Base-by-base conservation (phyloP, 1,140 invertebrate species). In the Nomia melanderi region DNA sequence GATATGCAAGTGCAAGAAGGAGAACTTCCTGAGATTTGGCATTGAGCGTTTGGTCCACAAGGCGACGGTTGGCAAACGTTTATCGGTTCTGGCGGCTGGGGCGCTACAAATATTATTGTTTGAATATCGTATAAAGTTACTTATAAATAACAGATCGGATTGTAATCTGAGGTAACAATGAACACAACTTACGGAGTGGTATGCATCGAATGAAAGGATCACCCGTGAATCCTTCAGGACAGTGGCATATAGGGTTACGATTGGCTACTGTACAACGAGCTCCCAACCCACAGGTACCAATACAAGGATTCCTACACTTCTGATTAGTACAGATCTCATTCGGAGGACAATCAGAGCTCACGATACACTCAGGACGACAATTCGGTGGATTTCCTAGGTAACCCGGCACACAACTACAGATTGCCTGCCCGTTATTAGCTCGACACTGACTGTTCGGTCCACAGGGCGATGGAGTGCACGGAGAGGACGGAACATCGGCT, bases 1-100 rank as follows among this genome's bases (percentile, higher is more conserved):
- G 93, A 86, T 81, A 94, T 89, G 91, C 95, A 96, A 44, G 94
- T 93, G 82, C 96, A 96, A 1, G 94, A 94, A 2, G 95, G 93
- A 47, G 92, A 91, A 53, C 94, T 93, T 62, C 94, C 94, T 63
- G 93, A 85, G 60, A 93, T 89, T 88, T 93, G 92, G 85, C 96
- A 96, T 85, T 94, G 88, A 8, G 95, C 93, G 88, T 96, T 95
- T 17, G 94, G 94, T 70, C 96, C 96, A 91, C 96, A 96, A 27
- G 95, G 95, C 60, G 94, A 95, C 63, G 95, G 95, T 62, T 93
- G 88, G 82, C 95, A 96, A 20, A 94, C 94, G 84, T 95, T 94
- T 79, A 93, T 87, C 79, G 90, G 87, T 84, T 86, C 66, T 29
- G 69, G 78, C 59, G 73, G 81, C 27, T 53, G n/a, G n/a, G 25